These are phyloP conservation scores for Poeciliopsis turrubarensis DNA, from an alignment of 2,113 vertebrate species.

Conservation along the genomic window DNA sequence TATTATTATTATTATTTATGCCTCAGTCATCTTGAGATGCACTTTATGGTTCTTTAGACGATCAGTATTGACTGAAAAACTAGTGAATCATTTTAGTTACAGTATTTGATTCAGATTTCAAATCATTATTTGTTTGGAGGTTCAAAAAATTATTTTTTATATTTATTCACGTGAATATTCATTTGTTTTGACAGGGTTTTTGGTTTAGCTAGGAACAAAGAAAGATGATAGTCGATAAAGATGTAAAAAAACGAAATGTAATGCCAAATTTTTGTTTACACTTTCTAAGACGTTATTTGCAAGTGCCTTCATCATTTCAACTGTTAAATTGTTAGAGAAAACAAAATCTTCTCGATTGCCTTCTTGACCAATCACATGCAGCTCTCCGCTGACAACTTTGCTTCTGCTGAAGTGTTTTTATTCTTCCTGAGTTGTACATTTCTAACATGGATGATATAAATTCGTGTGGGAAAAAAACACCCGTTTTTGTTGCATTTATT, in stretches of 20 bases:
- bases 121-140: conserved; percentile 11
- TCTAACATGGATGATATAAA: conserved; percentile 62
- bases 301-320: conserved; percentile 66
- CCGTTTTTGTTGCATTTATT: neutral
- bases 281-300: conserved; percentile 33
- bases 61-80: conserved; percentile 30
- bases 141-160: conserved; percentile 32
- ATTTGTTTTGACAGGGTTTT: neutral
- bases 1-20: neutral
- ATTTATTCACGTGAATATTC: conserved; percentile 40
- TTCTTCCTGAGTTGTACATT: conserved; percentile 65
- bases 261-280: conserved; percentile 60
- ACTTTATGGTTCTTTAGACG: conserved; percentile 63
- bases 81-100: conserved; percentile 11
- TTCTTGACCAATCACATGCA: conserved; percentile 30
- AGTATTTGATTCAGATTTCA: conserved; percentile 26
- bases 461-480: conserved; percentile 48
- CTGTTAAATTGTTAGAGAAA: conserved; percentile 15
- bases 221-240: neutral
- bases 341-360: conserved; percentile 4
- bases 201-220: neutral
- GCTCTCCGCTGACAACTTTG: conserved; percentile 8
- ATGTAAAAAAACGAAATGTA: conserved; percentile 21
- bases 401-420: conserved; percentile 60
- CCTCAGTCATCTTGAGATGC: conserved; percentile 59